Conservation (phyloP, 2,888 invertebrate genomes). For the Hemicrepidius hirtus region DNA sequence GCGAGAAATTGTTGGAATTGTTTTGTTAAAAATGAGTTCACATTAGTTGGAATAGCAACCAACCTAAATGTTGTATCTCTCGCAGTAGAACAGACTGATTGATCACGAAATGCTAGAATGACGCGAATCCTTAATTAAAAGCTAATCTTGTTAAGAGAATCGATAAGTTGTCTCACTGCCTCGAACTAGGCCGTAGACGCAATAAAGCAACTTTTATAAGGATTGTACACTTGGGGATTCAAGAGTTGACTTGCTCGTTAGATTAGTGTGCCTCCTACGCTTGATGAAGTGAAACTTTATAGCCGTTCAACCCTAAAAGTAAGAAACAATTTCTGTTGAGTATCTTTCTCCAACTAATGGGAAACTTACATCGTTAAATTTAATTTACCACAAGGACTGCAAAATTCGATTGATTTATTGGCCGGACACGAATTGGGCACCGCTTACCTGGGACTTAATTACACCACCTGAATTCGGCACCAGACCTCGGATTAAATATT, state of each 20-base stretch:
- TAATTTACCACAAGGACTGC: too few relatives aligned
- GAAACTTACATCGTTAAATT: neutral
- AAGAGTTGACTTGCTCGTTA: slow-evolving; percentile 50
- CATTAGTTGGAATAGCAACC: slow-evolving; percentile 25
- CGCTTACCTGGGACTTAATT: too few relatives aligned
- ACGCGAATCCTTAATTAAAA: slow-evolving; percentile 56
- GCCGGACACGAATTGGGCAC: too few relatives aligned
- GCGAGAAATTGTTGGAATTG: too few relatives aligned
- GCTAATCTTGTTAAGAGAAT: slow-evolving; percentile 56
- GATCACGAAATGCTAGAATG: slow-evolving; percentile 39
- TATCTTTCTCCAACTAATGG: neutral
- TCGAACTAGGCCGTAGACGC: slow-evolving; percentile 53
- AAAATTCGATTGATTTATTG: too few relatives aligned
- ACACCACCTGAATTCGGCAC: too few relatives aligned
- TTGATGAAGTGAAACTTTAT: slow-evolving; percentile 47
- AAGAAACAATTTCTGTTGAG: slow-evolving; percentile 32
- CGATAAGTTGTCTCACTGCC: slow-evolving; percentile 53
- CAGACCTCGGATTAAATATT: too few relatives aligned
- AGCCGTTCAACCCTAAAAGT: slow-evolving; percentile 43
- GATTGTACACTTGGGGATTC: slow-evolving; percentile 50
- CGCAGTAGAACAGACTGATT: slow-evolving; percentile 16
- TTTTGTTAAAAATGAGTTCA: slow-evolving; percentile 26
- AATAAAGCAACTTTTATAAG: slow-evolving; percentile 53
- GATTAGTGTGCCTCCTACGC: slow-evolving; percentile 37
- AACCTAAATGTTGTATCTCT: slow-evolving; percentile 10